Evolutionary conservation across 92 coral and sea anemone species (phyloP), one percentile per base, ranked within the genome.

Genomic region (Phymanthus crucifer): DNA sequence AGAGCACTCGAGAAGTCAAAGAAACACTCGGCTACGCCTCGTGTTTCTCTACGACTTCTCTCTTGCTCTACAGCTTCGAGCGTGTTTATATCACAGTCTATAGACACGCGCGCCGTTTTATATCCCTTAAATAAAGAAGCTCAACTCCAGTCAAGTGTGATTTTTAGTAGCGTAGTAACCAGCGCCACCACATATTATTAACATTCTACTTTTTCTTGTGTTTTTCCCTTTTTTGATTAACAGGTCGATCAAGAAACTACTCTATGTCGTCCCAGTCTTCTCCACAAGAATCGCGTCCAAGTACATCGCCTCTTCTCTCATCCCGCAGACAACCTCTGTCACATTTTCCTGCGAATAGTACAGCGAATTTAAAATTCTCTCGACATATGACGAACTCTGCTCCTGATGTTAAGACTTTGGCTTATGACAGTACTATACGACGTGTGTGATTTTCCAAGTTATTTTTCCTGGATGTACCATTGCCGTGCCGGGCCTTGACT

Each of bases 341-440:
- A 9, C 24, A 54, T 52, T 47, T 21, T 27, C 66, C 37, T 48
- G 1, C 16, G 16, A 72, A 24, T 66, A 40, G 38, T n/a, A 10
- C 75, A 7, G 72, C 16, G 9, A 84, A 88, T 36, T 31, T 82
- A 76, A 81, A 83, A 48, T 89, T 89, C 70, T 89, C 92, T 52
- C 71, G 92, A 13, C 89, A 89, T 73, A 89, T 89, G 92, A 78
- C 87, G 9, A 77, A 48, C n/a, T 89, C 92, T 18, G 89, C 87
- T 12, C 92, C 92, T 6, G 92, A 81, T 66, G 83, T 89, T 35
- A 70, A 89, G 56, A 24, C 66, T 3, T 76, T 88, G 32, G 70
- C 84, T 48, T 2, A 78, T 9, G 87, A 87, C 11, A 78, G 73
- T 18, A 24, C 5, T 12, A 4, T 24, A 24, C 19, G 34, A 12